Evolutionary conservation across 2,797 vertebrate species (phyloP), one percentile per base, ranked within the genome.

Genomic region (Myoxocephalus aenaeus): DNA sequence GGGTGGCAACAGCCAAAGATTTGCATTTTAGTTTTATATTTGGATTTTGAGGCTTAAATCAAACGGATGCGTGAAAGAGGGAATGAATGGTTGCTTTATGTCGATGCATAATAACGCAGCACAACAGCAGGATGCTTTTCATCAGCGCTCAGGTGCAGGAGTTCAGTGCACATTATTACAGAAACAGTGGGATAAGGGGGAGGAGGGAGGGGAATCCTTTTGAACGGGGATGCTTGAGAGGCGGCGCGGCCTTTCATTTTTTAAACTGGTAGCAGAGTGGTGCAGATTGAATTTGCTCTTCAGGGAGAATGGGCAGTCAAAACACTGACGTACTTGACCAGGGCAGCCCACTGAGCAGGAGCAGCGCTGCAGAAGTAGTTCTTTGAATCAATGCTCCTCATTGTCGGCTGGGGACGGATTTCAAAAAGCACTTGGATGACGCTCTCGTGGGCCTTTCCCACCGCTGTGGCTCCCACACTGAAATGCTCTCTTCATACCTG

Each of bases 291-390:
- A 91, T 91, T 92, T 80, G 83, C 86, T 89, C 89, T 92, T 90
- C 61, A 71, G 86, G 70, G 79, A 93, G 84, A 93, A 93, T 77
- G 54, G 76, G 75, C 89, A 86, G 89, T 90, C 87, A 91, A 93
- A 95, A 94, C 91, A 93, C 77, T 84, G 90, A 89, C 59, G 80
- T 80, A 93, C 93, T 95, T 93, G 91, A 94, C 89, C 91, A 87
- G 87, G 86, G 90, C 61, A 73, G 84, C 65, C 73, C 72, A 56
- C 79, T 69, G 73, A 77, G 82, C 70, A 84, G 73, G 68, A 81
- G 86, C 48, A 68, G 73, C 50, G 58, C 78, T 78, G 81, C 64
- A 75, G 64, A 87, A 90, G 91, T 81, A 81, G 68, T 64, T 32
- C 71, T 81, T 78, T 78, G 84, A 85, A 93, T 94, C 91, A 94